These are phyloP conservation scores for Clostera curtula DNA, from an alignment of 2,888 invertebrate genomes.

Conservation along the genomic window DNA sequence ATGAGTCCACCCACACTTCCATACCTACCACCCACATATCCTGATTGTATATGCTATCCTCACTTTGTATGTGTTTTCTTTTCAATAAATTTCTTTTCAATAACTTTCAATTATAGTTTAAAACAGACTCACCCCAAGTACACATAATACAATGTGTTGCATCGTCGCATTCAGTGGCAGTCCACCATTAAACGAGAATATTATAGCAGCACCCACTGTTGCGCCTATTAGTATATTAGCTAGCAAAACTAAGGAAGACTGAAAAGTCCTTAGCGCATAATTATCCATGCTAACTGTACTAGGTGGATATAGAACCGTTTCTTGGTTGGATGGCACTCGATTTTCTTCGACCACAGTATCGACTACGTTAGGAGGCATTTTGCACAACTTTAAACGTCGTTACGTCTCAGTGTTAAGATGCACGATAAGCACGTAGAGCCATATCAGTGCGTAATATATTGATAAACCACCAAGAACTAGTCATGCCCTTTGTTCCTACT, in stretches of 20 bases:
- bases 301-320: background rate
- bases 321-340: background rate
- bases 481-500: constrained; percentile 1
- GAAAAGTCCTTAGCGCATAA: constrained; percentile 36
- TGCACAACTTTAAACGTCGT: constrained; percentile 8
- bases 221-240: constrained; percentile 48
- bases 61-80: no score
- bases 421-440: background rate
- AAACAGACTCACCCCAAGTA: constrained; percentile 49
- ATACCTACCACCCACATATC: no score
- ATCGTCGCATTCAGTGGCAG: constrained; percentile 32
- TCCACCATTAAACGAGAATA: constrained; percentile 37
- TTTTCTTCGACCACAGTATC: constrained; percentile 13
- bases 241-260: constrained; percentile 37
- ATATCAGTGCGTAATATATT: constrained; percentile 10
- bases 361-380: constrained; percentile 31
- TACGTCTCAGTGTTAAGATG: no score
- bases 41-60: no score
- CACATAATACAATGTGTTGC: constrained; percentile 48
- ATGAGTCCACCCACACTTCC: no score
- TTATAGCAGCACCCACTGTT: constrained; percentile 32
- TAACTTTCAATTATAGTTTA: background rate
- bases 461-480: constrained; percentile 15
- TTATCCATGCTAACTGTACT: constrained; percentile 6
- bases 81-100: no score